phyloP scores from a whole-genome alignment of 1,140 invertebrate species.

The Antheraea pernyi region DNA sequence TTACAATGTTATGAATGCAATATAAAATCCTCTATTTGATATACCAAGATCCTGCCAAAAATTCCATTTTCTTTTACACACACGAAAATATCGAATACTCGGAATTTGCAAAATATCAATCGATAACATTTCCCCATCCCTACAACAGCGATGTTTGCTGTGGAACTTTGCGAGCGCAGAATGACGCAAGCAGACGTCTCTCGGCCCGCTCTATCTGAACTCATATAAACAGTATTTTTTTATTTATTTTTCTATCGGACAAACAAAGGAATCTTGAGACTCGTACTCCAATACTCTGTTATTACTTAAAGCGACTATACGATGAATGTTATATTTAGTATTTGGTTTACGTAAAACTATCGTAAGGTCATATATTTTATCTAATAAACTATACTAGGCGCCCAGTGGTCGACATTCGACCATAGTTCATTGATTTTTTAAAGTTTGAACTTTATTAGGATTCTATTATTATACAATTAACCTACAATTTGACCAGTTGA shows the following conservation, averaged over 20 bases:
- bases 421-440: too few relatives aligned
- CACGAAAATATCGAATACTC: too few relatives aligned
- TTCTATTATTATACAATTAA: too few relatives aligned
- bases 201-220: conserved; percentile 9
- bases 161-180: conserved; percentile 18
- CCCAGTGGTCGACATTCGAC: too few relatives aligned
- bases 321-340: not conserved
- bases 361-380: too few relatives aligned
- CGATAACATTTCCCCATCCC: conserved; percentile 14
- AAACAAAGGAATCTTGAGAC: conserved; percentile 11
- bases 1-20: too few relatives aligned
- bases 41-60: too few relatives aligned
- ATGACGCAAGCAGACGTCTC: conserved; percentile 20
- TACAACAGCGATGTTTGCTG: conserved; percentile 15
- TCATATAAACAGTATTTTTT: conserved; percentile 12
- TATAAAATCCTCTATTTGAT: too few relatives aligned
- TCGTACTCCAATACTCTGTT: not conserved
- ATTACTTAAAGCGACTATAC: not conserved
- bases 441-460: too few relatives aligned
- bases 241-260: conserved; percentile 6
- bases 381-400: too few relatives aligned
- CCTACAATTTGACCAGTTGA: too few relatives aligned
- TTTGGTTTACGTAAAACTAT: not conserved
- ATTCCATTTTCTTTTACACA: too few relatives aligned
- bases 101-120: conserved; percentile 4